phyloP scores from a whole-genome alignment of 1,140 invertebrate genomes.

The Nixonia krombeini region DNA sequence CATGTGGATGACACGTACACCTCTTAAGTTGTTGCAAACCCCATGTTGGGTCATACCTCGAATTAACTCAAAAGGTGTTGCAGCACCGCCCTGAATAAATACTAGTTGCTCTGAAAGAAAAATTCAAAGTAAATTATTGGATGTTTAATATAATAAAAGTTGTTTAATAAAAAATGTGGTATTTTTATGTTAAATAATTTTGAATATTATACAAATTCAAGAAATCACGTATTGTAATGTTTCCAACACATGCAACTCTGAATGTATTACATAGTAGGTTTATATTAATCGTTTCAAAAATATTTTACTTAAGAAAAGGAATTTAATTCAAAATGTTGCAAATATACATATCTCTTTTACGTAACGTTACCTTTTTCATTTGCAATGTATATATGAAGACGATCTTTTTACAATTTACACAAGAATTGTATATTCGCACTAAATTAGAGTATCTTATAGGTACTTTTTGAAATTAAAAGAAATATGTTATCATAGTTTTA shows the following conservation, averaged over 20 bases:
- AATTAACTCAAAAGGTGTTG: conserved; percentile 85
- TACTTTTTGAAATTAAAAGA: background rate
- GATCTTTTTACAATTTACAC: conserved; percentile 4
- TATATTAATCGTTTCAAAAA: no score
- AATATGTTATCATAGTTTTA: conserved; percentile 16
- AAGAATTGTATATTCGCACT: background rate
- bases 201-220: no score
- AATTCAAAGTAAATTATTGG: conserved; percentile 5
- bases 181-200: no score
- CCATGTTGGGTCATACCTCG: conserved; percentile 86
- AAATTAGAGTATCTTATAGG: background rate
- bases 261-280: no score
- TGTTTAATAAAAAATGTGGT: no score
- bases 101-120: conserved; percentile 81
- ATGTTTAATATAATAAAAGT: no score
- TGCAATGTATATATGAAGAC: no score
- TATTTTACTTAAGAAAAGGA: no score
- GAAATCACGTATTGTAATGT: no score
- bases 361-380: background rate
- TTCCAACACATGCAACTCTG: no score
- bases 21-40: conserved; percentile 78
- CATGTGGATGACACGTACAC: conserved; percentile 89
- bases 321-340: no score
- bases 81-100: conserved; percentile 91
- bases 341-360: no score